Evolutionary conservation across 2,888 invertebrate species (phyloP), one percentile per base, ranked within the genome.

Genomic region (Mythimna impura): DNA sequence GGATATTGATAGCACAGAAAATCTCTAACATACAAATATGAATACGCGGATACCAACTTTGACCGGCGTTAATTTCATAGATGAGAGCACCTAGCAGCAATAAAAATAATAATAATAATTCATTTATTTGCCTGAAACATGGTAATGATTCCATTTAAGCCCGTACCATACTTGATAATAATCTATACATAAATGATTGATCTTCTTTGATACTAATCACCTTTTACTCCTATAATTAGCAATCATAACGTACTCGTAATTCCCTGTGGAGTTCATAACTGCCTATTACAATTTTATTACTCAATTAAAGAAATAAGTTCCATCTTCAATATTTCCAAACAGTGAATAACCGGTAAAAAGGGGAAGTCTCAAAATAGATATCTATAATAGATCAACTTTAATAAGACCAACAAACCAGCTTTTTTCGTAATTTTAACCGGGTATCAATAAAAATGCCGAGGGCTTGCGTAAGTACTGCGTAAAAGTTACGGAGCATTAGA

Each of bases 401-500:
- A 76, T 78, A 77, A 71, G 72, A 73, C 54, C 76, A 71, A 66
- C 66, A 63, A 84, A 83, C 84, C 71, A 73, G 78, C 61, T 76
- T 81, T 84, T 80, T 82, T 86, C 83, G 80, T 86, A 74, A 86
- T 78, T 86, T 78, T 77, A 84, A 73, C 65, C 58, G 57, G 30
- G 81, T 86, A 83, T 86, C 82, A 68, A 81, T 84, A 84, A 86
- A 85, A 86, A 78, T 76, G 36, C 68, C 70, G 74, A 71, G 68
- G 63, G 73, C 84, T 86, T 86, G 78, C 86, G 85, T 86, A 86
- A 85, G 84, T 76, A 69, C 61, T 20, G 30, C 50, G 60, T 79
- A 43, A 63, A 78, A 72, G 82, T 81, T 71, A 76, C 73, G 55
- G 71, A 65, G 76, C 79, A 60, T 76, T 47, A 22, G 57, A 52